phyloP scores from a whole-genome alignment of 2,797 vertebrate genomes.

The Myotis findleyi region DNA sequence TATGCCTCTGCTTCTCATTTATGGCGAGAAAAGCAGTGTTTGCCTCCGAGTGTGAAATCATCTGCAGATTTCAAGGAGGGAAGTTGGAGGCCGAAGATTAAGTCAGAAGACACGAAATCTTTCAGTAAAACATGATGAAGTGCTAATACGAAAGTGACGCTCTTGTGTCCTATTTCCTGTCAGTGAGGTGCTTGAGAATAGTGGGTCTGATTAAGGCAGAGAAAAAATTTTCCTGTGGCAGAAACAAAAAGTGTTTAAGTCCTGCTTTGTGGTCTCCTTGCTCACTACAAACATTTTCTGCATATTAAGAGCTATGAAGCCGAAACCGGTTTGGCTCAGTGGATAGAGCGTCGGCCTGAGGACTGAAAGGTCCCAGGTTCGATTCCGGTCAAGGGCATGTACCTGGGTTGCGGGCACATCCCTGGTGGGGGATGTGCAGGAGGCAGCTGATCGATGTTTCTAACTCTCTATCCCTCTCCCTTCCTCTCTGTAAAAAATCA shows the following conservation, averaged over 20 bases:
- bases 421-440: too few relatives aligned
- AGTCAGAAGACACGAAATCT: not conserved
- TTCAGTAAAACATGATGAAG: slow-evolving; percentile 58
- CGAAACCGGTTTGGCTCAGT: too few relatives aligned
- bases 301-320: slow-evolving; percentile 25
- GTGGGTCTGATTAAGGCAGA: slow-evolving; percentile 69
- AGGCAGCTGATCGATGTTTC: too few relatives aligned
- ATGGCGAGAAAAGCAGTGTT: not conserved
- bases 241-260: not conserved
- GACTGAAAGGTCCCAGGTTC: too few relatives aligned
- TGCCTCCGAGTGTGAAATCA: not conserved
- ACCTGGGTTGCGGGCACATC: too few relatives aligned
- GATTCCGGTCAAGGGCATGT: too few relatives aligned
- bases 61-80: slow-evolving; percentile 49
- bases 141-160: slow-evolving; percentile 52
- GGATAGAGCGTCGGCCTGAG: too few relatives aligned
- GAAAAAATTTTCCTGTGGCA: slow-evolving; percentile 45
- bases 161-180: slow-evolving; percentile 56
- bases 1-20: not conserved
- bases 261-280: slow-evolving; percentile 45
- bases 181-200: slow-evolving; percentile 60
- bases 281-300: slow-evolving; percentile 52
- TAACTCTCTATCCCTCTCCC: too few relatives aligned
- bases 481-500: too few relatives aligned
- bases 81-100: slow-evolving; percentile 60